phyloP scores from a whole-genome alignment of 2,888 invertebrate species.

The Amiota mariae region DNA sequence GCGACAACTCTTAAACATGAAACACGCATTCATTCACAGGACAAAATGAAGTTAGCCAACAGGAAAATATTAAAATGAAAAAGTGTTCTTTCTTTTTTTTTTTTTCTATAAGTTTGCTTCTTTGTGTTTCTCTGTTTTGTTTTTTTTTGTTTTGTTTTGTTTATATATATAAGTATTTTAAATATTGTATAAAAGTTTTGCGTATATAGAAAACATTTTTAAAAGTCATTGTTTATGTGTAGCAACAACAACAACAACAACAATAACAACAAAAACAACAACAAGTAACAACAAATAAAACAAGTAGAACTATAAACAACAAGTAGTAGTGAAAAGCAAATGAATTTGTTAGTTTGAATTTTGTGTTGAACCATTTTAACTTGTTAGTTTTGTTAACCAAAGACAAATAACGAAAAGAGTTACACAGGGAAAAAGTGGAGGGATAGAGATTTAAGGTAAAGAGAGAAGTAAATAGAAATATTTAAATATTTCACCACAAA shows the following conservation, averaged over 20 bases:
- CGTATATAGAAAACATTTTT: background rate
- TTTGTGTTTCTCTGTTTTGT: slow-evolving; percentile 31
- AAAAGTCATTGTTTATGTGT: slow-evolving; percentile 23
- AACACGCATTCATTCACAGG: slow-evolving; percentile 49
- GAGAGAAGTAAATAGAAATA: background rate
- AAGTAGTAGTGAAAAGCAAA: background rate
- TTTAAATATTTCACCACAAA: slow-evolving; percentile 21
- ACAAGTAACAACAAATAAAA: background rate
- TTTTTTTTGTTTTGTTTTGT: background rate
- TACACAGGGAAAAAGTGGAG: background rate
- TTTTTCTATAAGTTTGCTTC: background rate
- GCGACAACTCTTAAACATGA: slow-evolving; percentile 45
- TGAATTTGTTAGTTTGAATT: background rate
- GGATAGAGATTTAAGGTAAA: background rate
- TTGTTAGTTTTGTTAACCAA: slow-evolving; percentile 5
- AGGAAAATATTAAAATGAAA: slow-evolving; percentile 54
- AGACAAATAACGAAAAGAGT: background rate
- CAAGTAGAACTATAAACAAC: background rate
- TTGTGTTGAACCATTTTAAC: background rate
- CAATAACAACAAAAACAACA: too few relatives aligned
- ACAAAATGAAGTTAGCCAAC: slow-evolving; percentile 61
- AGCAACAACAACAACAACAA: background rate
- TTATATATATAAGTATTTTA: background rate
- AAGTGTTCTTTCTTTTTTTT: slow-evolving; percentile 41
- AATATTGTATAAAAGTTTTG: slow-evolving; percentile 29